Percentiles rank a stretch among this genome's conserved stretches.
phyloP scores from a whole-genome alignment of 2,113 vertebrate species.

The Lethenteron camtschaticum region DNA sequence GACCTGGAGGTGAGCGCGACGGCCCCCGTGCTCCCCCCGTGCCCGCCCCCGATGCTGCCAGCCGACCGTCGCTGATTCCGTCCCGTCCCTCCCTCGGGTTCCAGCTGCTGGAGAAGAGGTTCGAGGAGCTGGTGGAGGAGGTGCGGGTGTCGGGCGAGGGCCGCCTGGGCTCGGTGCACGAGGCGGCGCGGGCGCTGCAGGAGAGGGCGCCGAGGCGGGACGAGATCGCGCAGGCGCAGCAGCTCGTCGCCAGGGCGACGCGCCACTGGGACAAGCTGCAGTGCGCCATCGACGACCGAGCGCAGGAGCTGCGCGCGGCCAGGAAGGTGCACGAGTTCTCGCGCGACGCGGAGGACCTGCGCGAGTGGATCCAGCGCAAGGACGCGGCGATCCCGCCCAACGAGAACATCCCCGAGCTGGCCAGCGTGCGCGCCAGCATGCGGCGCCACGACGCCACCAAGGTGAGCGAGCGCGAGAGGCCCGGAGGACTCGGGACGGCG shows the following conservation, averaged over 20 bases:
- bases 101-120: constrained; percentile 46
- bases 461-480: constrained; percentile 19
- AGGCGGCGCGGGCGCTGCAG: constrained; percentile 25
- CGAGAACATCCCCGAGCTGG: constrained; percentile 27
- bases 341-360: constrained; percentile 38
- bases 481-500: not conserved
- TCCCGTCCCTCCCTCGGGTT: constrained; percentile 2
- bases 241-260: constrained; percentile 20
- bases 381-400: constrained; percentile 31
- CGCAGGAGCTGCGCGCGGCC: constrained; percentile 35
- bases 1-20: constrained; percentile 33
- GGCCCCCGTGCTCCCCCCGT: not conserved
- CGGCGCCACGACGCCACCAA: constrained; percentile 38
- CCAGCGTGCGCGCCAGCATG: constrained; percentile 32
- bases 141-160: constrained; percentile 29
- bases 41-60: not conserved
- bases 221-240: constrained; percentile 18
- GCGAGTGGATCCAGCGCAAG: constrained; percentile 49
- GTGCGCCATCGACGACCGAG: constrained; percentile 22
- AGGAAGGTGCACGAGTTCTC: constrained; percentile 37
- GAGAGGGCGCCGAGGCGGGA: constrained; percentile 15
- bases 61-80: not conserved
- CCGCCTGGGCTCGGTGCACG: constrained; percentile 28
- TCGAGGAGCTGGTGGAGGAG: constrained; percentile 42
- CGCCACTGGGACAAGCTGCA: constrained; percentile 35